Base-by-base conservation (phyloP, 2,113 vertebrate species). In the Haemorhous mexicanus region DNA sequence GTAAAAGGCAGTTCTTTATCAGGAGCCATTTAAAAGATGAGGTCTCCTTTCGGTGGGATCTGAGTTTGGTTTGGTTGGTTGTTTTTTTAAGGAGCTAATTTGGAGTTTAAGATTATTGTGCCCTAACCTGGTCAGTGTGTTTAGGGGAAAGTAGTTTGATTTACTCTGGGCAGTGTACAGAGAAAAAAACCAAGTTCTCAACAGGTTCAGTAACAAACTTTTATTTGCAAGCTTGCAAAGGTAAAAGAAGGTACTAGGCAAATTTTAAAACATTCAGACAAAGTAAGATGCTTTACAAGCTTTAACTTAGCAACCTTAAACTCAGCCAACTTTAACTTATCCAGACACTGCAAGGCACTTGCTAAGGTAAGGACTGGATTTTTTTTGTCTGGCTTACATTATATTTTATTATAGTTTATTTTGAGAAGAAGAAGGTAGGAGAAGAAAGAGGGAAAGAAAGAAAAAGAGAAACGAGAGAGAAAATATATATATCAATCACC, bases 71-170 rank as follows among this genome's bases (percentile, higher is more conserved):
- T 46, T 28, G 18, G 17, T 49, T 50, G 28, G 15, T 53, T 41
- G 12, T 16, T 63, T 49, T 56, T 44, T 58, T 27, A 50, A 28
- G 13, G 15, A 74, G 28, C 11, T 52, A 13, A 52, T 66, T 52
- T 50, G 30, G 22, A 74, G 80, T 66, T 73, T 28, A 44, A 37
- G 18, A 23, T 32, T 35, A 23, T 43, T 64, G 10, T 66, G 12
- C 35, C 32, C 39, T 56, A 41, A 64, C 18, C 26, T 6, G 3
- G 17, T 37, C 0, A 0, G 9, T 49, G 50, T 13, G 22, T 37
- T 66, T 58, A 37, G 43, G 32, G 14, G 7, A 22, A 33, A 21
- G 27, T 37, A 27, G 22, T 49, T 33, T 33, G 27, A 33, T 72
- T 72, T 41, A 27, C 43, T 35, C 5, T 43, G 37, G 44, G 52